Evolutionary conservation across 2,113 vertebrate genomes (phyloP).

Genomic region (Hypocryptadius cinnamomeus): DNA sequence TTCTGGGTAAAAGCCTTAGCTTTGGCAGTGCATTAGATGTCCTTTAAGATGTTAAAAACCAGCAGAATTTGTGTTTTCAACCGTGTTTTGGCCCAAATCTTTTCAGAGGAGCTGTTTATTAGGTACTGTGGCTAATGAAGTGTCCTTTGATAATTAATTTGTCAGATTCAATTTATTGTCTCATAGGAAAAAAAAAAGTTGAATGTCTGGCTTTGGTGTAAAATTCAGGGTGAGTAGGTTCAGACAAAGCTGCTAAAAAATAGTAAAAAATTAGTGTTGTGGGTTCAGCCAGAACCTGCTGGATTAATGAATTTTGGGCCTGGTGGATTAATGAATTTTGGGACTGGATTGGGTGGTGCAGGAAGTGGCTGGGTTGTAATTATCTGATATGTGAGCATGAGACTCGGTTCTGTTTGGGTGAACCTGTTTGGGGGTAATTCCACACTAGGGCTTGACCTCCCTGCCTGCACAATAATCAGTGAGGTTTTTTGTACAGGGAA

Average conservation of each 20-base stretch:
- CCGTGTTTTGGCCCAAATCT: not conserved
- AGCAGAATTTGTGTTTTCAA: not conserved
- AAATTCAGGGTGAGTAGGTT: not conserved
- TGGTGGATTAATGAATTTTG: not conserved
- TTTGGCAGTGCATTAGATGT: not conserved
- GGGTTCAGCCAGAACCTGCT: not conserved
- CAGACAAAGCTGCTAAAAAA: not conserved
- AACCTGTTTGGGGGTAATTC: not conserved
- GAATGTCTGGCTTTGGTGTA: not conserved
- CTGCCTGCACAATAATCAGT: accelerated
- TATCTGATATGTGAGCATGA: accelerated
- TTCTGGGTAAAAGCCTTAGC: not conserved
- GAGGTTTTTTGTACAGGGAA: not conserved
- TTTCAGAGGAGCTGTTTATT: not conserved
- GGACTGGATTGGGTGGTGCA: not conserved
- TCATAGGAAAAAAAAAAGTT: not conserved
- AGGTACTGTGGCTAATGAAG: not conserved
- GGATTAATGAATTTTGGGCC: not conserved
- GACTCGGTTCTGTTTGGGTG: accelerated
- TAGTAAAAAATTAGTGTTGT: not conserved
- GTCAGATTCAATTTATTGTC: not conserved
- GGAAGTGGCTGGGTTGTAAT: not conserved
- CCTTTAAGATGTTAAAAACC: not conserved
- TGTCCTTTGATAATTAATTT: not conserved
- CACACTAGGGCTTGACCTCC: too few species aligned